Base-by-base conservation (phyloP, 2,888 invertebrate genomes). In the Pardosa pseudoannulata region DNA sequence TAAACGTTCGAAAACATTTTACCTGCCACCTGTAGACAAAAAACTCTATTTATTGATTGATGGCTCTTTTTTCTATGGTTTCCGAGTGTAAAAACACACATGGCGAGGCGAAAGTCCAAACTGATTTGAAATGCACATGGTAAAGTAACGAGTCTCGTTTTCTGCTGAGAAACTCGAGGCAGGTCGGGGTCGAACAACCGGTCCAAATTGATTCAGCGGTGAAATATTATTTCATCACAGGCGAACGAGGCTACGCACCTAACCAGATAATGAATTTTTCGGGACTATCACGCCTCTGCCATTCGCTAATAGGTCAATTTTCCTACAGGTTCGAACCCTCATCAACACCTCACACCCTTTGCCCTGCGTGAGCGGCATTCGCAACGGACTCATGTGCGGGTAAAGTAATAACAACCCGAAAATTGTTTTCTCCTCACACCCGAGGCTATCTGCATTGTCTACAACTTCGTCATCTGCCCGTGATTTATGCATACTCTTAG, bases 331-430 rank as follows among this genome's bases (percentile, higher is more conserved):
- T 50, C 41, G 50, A 50, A 23, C n/a, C 32, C 68, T 70, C 81
- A 75, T 81, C 81, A 75, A 71, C 81, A 82, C 81, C 70, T 82
- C 74, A 68, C 74, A 74, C 80, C 72, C 72, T 29, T 36, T 23
- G 56, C 23, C 19, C 56, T 56, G 73, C 80, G 80, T 81, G 74
- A 79, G 29, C n/a, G 6, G 75, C 62, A 75, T 68, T 29, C 39
- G 28, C 28, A 67, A 32, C n/a, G 19, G 27, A 9, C 16, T 5
- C 16, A 13, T 46, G 41, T 46, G 16, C 16, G 41, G 41, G 16
- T 13, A 46, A 46, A 46, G 16, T 19, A 56, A 56, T 23, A 46
- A 46, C 16, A 6, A 2, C 2, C 9, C 3, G 13, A 23, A 56
- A 56, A 56, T 56, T 56, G 23, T 56, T 56, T 56, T 56, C 9